Evolutionary conservation across 2,888 invertebrate genomes (phyloP), one percentile per base, ranked within the genome.

Genomic region (Limenitis camilla): DNA sequence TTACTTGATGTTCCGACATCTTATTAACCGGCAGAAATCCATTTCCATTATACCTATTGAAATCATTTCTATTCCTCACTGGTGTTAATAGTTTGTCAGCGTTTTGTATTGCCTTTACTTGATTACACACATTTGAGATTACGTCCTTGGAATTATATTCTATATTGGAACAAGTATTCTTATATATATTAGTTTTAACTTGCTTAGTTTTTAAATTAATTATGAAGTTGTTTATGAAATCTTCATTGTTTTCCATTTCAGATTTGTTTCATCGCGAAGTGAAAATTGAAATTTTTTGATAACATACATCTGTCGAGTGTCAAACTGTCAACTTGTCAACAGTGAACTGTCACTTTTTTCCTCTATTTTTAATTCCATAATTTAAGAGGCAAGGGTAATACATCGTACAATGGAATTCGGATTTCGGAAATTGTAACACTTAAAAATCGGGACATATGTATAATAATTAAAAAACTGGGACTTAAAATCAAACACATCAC

Each of bases 21-120:
- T 68, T 68, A 53, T 70, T 71, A 1, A 79, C 61, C 53, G 69
- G 61, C 40, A 76, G 6, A 54, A 81, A 74, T 4, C 51, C 47
- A 0, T 64, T 66, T 31, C 64, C 69, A 19, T 68, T 73, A 41
- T 6, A 67, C 28, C 6, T 56, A 50, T 52, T 61, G 65, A 31
- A 30, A 6, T 28, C 9, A 4, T 27, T 30, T 41, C 47, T 55
- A 61, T 67, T 6, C 43, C 44, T 40, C 27, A 30, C 19, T n/a
- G 5, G 3, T 62, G 47, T 49, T 68, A 2, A 52, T 19, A 33
- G n/a, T n/a, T 50, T 58, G 56, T 86, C 84, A 1, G 84, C 80
- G 4, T 57, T 64, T 40, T 80, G 75, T 5, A 83, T 69, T 0
- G 73, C 76, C 61, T 69, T 75, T n/a, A 86, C 61, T 64, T 85